Evolutionary conservation across 2,113 vertebrate species (phyloP).

Genomic region (Addax nasomaculatus): DNA sequence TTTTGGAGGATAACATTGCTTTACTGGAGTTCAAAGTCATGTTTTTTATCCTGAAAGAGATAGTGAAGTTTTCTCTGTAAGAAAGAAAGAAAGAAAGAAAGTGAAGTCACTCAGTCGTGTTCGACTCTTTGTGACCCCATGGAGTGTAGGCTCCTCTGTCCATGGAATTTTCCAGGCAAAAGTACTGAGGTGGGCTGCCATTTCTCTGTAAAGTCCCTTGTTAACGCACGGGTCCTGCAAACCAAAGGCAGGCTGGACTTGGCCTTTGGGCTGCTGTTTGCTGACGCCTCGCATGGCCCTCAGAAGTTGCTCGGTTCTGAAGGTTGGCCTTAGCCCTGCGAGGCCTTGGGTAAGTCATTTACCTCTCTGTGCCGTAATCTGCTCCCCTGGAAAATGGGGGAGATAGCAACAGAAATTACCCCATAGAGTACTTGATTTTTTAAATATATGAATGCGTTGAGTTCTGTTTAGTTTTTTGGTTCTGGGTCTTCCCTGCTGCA

Average conservation of each 20-base stretch:
- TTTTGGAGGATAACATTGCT: background rate
- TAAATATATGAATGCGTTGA: background rate
- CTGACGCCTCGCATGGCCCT: accelerated
- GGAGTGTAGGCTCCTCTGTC: background rate
- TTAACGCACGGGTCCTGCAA: accelerated
- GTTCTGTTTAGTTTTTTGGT: background rate
- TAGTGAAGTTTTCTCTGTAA: background rate
- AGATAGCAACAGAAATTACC: background rate
- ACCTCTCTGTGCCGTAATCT: background rate
- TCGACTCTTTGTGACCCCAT: background rate
- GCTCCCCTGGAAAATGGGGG: background rate
- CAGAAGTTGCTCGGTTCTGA: background rate
- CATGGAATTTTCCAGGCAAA: background rate
- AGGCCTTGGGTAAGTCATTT: background rate
- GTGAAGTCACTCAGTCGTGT: background rate
- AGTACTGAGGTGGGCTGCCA: background rate
- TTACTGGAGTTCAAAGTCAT: background rate
- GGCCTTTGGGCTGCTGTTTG: background rate
- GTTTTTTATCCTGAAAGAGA: background rate
- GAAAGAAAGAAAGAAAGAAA: background rate
- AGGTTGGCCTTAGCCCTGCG: background rate
- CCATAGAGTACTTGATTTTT: background rate
- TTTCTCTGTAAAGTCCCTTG: background rate
- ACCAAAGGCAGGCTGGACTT: background rate
- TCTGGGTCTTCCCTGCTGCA: background rate